A percentile compares a stretch with the other conserved stretches of the same genome.
Conservation (phyloP, 92 coral and sea anemone genomes). For the Phymanthus crucifer region DNA sequence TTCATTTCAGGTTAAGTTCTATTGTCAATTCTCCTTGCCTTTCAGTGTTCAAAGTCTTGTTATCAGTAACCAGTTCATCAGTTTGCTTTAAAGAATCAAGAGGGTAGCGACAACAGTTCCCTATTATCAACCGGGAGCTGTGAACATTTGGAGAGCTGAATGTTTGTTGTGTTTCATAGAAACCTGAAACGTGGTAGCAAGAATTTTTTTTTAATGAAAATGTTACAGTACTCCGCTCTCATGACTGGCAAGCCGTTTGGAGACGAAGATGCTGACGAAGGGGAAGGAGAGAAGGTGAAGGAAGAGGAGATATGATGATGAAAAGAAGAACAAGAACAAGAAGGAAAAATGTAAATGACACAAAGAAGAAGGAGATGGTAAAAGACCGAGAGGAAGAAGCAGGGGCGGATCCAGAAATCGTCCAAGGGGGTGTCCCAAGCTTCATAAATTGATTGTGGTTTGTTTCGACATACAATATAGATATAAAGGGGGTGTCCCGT, state of each 20-base stretch:
- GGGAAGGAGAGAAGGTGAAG: not conserved
- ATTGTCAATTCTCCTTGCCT: no score
- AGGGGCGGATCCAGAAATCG: no score
- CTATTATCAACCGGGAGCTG: not conserved
- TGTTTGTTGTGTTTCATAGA: not conserved
- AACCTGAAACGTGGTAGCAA: not conserved
- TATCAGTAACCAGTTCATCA: not conserved
- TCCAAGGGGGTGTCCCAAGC: no score
- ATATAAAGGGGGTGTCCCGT: no score
- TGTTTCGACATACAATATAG: no score
- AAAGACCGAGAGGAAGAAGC: no score
- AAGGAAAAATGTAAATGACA: not conserved
- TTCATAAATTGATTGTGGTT: no score
- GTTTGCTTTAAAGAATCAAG: not conserved
- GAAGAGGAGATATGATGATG: no score
- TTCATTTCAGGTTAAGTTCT: no score
- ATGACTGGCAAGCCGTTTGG: not conserved
- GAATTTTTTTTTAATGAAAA: not conserved
- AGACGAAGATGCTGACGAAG: not conserved
- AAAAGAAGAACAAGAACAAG: no score
- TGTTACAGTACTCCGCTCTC: not conserved
- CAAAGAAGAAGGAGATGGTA: not conserved
- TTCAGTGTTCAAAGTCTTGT: not conserved
- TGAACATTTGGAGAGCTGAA: not conserved
- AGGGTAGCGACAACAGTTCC: not conserved